Conservation (phyloP, 2,797 vertebrate species). For the Carcharodon carcharias region DNA sequence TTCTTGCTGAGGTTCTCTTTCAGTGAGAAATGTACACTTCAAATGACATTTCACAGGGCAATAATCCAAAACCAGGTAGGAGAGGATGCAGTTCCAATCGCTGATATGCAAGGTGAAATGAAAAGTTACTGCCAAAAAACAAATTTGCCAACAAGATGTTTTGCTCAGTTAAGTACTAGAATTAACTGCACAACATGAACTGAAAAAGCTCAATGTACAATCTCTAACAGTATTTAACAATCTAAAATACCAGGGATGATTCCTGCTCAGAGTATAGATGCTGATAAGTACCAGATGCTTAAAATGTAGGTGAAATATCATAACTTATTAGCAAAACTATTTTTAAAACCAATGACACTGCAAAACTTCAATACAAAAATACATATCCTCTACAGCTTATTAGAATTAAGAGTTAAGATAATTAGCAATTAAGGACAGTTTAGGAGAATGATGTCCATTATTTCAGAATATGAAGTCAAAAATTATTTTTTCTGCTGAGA, state of each 20-base stretch:
- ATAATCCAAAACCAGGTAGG: neutral
- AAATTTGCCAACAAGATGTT: neutral
- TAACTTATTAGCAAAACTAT: neutral
- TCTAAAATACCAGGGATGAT: neutral
- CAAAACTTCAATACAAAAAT: neutral
- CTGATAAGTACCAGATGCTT: neutral
- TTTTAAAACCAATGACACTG: neutral
- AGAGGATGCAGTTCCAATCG: neutral
- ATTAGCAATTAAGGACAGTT: neutral
- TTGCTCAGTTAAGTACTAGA: neutral
- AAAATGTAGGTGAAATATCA: neutral
- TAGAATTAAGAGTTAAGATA: neutral
- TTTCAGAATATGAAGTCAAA: neutral
- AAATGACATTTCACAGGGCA: neutral
- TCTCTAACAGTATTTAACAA: neutral
- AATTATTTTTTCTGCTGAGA: neutral
- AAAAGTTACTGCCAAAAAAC: neutral
- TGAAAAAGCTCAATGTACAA: neutral
- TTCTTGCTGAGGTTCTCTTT: neutral
- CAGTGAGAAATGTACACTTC: neutral
- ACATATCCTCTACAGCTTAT: neutral
- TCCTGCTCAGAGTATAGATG: neutral
- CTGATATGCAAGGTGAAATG: neutral
- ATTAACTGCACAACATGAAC: neutral
- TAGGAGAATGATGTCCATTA: neutral